phyloP scores from a whole-genome alignment of 2,113 vertebrate species.

The Coptodon bakossiorum region DNA sequence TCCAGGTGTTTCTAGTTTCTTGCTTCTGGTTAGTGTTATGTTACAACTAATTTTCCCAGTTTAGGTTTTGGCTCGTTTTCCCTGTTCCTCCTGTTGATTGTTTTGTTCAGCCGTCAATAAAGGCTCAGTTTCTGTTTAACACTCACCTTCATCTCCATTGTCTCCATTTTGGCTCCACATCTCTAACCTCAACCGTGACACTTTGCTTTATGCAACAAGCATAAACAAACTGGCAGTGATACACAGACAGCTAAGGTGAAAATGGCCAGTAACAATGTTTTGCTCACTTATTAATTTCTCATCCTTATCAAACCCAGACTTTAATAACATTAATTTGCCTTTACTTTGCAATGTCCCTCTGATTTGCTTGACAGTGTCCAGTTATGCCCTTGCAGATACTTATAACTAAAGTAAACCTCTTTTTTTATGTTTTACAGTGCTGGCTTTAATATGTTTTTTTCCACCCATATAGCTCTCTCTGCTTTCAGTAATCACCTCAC shows the following conservation, averaged over 20 bases:
- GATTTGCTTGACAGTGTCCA: not conserved
- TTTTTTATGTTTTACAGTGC: not conserved
- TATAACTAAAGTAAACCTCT: not conserved
- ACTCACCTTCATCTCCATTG: not conserved
- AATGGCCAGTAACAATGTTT: no score
- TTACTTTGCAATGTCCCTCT: not conserved
- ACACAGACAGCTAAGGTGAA: not conserved
- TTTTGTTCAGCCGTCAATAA: not conserved
- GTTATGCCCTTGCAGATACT: not conserved
- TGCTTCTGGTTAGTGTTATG: not conserved
- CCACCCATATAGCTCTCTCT: not conserved
- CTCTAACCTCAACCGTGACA: not conserved
- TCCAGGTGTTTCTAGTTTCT: not conserved
- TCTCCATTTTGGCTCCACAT: not conserved
- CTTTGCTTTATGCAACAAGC: not conserved
- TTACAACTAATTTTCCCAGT: not conserved
- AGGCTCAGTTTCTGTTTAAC: not conserved
- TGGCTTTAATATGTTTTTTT: not conserved
- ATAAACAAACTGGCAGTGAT: not conserved
- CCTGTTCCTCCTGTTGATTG: not conserved
- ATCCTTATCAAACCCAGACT: not conserved
- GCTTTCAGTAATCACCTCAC: not conserved
- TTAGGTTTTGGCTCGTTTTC: not conserved
- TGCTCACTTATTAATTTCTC: not conserved
- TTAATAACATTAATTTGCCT: not conserved